phyloP scores from a whole-genome alignment of 2,113 vertebrate genomes.

The Microcebus griseorufus region DNA sequence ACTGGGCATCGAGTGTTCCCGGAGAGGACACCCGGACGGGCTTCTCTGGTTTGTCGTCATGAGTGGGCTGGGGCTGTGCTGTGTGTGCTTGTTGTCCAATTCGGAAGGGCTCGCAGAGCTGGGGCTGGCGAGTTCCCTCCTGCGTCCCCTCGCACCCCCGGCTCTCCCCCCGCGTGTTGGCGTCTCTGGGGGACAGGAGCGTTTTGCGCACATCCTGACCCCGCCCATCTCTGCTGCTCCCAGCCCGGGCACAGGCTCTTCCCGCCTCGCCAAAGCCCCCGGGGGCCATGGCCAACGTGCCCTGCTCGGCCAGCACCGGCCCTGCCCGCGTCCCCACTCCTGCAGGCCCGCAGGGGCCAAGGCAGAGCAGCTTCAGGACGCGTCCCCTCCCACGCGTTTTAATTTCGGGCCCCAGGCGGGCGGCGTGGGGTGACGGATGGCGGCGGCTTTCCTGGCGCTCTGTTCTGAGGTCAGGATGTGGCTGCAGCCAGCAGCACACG shows the following conservation, averaged over 20 bases:
- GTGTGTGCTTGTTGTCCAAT: fast-evolving
- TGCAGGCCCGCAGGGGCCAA: constrained; percentile 59
- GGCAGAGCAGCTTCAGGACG: constrained; percentile 18
- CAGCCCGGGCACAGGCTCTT: background rate
- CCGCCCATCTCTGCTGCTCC: constrained; percentile 44
- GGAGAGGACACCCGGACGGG: fast-evolving
- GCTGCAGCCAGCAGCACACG: constrained; percentile 74
- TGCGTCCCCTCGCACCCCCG: too few relatives aligned
- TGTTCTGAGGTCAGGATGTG: constrained; percentile 79
- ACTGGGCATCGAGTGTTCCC: fast-evolving
- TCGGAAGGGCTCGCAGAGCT: fast-evolving
- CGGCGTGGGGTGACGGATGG: constrained; percentile 78
- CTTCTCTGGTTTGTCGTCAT: fast-evolving
- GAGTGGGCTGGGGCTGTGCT: fast-evolving
- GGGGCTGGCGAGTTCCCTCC: fast-evolving
- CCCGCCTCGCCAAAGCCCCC: constrained; percentile 43
- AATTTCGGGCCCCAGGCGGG: constrained; percentile 82
- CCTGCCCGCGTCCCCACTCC: constrained; percentile 45
- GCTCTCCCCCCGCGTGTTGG: background rate
- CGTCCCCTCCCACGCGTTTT: constrained; percentile 80
- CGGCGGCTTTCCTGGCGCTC: constrained; percentile 73
- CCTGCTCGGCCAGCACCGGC: constrained; percentile 50
- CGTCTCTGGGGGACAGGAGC: constrained; percentile 47
- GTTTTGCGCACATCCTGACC: constrained; percentile 62
- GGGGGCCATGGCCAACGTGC: background rate